A percentile compares a stretch with the other conserved stretches of the same genome.
Conservation (phyloP, 2,888 invertebrate genomes). For the Xestia c-nigrum region DNA sequence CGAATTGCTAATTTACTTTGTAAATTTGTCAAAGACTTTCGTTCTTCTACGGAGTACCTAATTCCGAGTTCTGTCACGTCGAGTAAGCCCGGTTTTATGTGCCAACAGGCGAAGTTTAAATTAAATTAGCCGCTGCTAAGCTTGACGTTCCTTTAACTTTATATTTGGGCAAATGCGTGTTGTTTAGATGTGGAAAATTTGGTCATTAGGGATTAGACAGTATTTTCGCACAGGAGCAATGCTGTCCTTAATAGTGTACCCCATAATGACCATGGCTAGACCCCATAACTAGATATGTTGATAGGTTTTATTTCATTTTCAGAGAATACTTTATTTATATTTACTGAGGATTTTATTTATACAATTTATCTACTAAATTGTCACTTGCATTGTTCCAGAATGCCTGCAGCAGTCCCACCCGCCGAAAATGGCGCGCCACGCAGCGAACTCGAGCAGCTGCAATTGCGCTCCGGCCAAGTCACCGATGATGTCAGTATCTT, state of each 20-base stretch:
- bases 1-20: constrained; percentile 36
- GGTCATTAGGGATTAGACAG: neutral
- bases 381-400: constrained; percentile 86
- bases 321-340: neutral
- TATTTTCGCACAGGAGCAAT: neutral
- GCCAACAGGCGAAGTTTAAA: constrained; percentile 32
- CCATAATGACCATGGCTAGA: too few relatives aligned
- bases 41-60: constrained; percentile 11
- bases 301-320: neutral
- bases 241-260: neutral
- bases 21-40: constrained; percentile 22
- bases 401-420: constrained; percentile 92
- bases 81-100: constrained; percentile 5
- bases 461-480: constrained; percentile 95
- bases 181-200: constrained; percentile 1
- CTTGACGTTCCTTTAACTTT: neutral
- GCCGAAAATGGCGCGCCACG: constrained; percentile 93
- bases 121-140: constrained; percentile 34
- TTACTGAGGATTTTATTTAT: neutral
- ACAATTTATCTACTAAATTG: constrained; percentile 9
- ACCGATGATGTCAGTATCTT: constrained; percentile 95
- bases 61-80: constrained; percentile 37
- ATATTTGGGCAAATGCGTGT: constrained; percentile 5
- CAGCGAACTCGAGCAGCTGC: constrained; percentile 97
- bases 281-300: neutral